phyloP scores from a whole-genome alignment of 2,113 vertebrate genomes.

The Pterophyllum scalare region DNA sequence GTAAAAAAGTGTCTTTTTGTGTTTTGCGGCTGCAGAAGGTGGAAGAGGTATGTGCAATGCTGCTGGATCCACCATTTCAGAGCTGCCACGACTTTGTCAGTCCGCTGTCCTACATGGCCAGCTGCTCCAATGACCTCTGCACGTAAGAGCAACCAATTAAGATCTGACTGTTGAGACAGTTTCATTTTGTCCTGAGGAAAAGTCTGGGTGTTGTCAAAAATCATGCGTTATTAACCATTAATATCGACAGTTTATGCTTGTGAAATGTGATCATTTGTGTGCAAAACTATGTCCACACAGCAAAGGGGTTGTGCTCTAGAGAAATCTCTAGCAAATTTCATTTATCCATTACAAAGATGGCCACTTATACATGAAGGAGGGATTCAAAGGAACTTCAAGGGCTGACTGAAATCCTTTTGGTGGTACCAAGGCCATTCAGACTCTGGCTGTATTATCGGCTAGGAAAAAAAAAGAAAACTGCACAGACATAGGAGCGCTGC shows the following conservation, averaged over 20 bases:
- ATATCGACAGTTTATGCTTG: not conserved
- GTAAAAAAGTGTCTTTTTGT: slow-evolving; percentile 5
- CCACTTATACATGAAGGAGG: no score
- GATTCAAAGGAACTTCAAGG: no score
- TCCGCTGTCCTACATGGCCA: slow-evolving; percentile 91
- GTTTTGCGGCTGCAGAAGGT: slow-evolving; percentile 78
- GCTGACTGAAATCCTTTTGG: no score
- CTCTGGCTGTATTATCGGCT: no score
- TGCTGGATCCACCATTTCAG: slow-evolving; percentile 87
- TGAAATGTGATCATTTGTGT: not conserved
- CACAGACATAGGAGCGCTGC: not conserved
- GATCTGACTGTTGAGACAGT: not conserved
- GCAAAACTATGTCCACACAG: no score
- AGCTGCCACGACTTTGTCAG: slow-evolving; percentile 93
- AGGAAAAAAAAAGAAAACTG: no score
- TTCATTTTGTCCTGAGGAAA: not conserved
- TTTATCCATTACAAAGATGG: no score
- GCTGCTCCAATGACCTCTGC: slow-evolving; percentile 95
- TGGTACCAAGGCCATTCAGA: no score
- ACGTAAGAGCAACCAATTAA: slow-evolving; percentile 82
- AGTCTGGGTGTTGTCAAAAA: not conserved
- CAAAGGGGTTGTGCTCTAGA: no score
- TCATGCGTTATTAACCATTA: not conserved
- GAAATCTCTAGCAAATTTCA: no score
- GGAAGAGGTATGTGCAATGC: slow-evolving; percentile 81